Percentiles rank a stretch among this genome's conserved stretches.
Conservation (phyloP, 2,888 invertebrate genomes). For the Leistus spinibarbis region DNA sequence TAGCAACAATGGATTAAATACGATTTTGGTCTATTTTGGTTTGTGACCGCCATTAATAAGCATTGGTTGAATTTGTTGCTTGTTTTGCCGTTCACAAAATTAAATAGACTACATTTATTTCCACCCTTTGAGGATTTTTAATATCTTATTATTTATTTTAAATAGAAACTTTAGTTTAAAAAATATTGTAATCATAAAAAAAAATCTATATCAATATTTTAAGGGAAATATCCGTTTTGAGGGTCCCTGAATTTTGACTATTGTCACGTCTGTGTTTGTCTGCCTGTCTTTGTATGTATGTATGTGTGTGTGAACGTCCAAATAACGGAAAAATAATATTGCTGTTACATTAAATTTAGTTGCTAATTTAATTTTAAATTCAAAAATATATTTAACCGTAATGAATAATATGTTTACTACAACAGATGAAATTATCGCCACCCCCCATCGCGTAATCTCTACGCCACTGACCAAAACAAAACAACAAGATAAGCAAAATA, state of each 20-base stretch:
- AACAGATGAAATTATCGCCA: not conserved
- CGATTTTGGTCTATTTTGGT: constrained; percentile 40
- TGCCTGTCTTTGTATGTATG: too few relatives aligned
- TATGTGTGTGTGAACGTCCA: too few relatives aligned
- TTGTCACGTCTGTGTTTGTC: too few relatives aligned
- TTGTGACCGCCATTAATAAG: constrained; percentile 42
- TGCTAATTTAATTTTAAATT: not conserved
- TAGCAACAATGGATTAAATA: not conserved
- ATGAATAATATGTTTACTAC: not conserved
- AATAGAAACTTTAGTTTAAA: too few relatives aligned
- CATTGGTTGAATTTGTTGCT: constrained; percentile 38
- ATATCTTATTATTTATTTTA: not conserved
- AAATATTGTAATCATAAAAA: too few relatives aligned
- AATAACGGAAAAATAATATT: too few relatives aligned
- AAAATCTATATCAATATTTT: too few relatives aligned
- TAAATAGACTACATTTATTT: constrained; percentile 29
- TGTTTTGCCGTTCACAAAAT: constrained; percentile 42
- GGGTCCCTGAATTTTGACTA: too few relatives aligned
- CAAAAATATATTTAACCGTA: not conserved
- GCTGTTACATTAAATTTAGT: not conserved
- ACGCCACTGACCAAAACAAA: not conserved
- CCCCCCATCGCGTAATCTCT: not conserved
- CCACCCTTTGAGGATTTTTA: not conserved
- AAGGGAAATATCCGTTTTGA: too few relatives aligned
- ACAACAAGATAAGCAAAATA: constrained; percentile 10